Conservation (phyloP, 1,140 invertebrate genomes). For the Conus betulinus region DNA sequence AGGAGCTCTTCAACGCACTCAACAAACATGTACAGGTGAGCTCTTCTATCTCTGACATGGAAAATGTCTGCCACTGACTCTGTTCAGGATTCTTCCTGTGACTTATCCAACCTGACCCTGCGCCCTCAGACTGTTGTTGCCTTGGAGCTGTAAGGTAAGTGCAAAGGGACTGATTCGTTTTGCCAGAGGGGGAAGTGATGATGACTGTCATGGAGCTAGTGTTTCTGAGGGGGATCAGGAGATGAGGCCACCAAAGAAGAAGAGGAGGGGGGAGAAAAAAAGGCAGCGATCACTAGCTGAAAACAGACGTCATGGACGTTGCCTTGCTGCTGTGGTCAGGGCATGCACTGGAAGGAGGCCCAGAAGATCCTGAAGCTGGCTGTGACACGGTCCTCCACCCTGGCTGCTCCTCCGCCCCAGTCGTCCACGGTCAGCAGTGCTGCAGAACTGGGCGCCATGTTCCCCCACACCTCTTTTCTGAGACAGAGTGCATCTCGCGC, state of each 20-base stretch:
- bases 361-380: slow-evolving; percentile 97
- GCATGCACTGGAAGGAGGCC: slow-evolving; percentile 95
- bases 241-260: no score
- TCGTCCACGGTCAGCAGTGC: slow-evolving; percentile 50
- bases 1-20: slow-evolving; percentile 93
- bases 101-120: no score
- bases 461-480: slow-evolving; percentile 81
- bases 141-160: no score
- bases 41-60: no score
- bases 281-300: neutral
- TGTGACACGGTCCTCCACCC: slow-evolving; percentile 92
- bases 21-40: slow-evolving; percentile 93
- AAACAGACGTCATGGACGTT: neutral
- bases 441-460: slow-evolving; percentile 64
- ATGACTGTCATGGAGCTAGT: no score
- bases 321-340: slow-evolving; percentile 76
- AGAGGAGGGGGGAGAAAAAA: neutral
- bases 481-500: slow-evolving; percentile 85
- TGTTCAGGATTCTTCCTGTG: no score
- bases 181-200: no score
- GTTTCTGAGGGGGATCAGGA: no score
- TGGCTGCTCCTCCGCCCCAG: slow-evolving; percentile 78
- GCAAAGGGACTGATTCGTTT: no score
- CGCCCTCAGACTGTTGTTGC: no score
- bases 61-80: no score